Evolutionary conservation across 2,113 vertebrate species (phyloP).

Genomic region (Petroica traversi): DNA sequence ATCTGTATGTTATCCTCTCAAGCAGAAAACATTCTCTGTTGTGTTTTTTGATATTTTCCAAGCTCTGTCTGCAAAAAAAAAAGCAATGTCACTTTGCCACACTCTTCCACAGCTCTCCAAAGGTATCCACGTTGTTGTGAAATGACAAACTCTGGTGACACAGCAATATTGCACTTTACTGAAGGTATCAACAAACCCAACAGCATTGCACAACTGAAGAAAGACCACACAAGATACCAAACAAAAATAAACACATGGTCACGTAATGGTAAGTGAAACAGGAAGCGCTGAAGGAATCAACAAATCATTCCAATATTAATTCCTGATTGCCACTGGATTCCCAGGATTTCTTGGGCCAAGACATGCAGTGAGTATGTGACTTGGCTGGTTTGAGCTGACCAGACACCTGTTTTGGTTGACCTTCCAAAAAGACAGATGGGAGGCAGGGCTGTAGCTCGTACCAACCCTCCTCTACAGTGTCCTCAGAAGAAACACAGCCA

Average conservation of each 20-base stretch:
- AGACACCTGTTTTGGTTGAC: not conserved
- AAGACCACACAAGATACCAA: not conserved
- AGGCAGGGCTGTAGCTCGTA: not conserved
- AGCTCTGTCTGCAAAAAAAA: not conserved
- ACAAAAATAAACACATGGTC: not conserved
- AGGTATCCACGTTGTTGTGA: not conserved
- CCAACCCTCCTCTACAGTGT: fast-evolving
- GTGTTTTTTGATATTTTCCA: not conserved
- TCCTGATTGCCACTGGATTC: not conserved
- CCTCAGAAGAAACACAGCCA: not conserved
- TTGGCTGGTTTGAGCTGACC: not conserved
- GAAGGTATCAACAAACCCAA: not conserved
- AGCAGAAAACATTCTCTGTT: not conserved
- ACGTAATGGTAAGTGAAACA: not conserved
- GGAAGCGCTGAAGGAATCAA: not conserved
- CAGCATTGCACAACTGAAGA: not conserved
- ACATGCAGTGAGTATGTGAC: not conserved
- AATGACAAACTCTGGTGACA: not conserved
- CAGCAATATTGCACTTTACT: not conserved
- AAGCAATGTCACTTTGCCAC: not conserved
- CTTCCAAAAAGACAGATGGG: not conserved
- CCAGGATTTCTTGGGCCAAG: not conserved
- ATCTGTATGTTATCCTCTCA: not conserved
- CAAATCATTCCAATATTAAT: not conserved
- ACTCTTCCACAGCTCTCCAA: not conserved